Percentiles rank a stretch among this genome's conserved stretches.
phyloP scores from a whole-genome alignment of 2,888 invertebrate species.

The Diadromus collaris region DNA sequence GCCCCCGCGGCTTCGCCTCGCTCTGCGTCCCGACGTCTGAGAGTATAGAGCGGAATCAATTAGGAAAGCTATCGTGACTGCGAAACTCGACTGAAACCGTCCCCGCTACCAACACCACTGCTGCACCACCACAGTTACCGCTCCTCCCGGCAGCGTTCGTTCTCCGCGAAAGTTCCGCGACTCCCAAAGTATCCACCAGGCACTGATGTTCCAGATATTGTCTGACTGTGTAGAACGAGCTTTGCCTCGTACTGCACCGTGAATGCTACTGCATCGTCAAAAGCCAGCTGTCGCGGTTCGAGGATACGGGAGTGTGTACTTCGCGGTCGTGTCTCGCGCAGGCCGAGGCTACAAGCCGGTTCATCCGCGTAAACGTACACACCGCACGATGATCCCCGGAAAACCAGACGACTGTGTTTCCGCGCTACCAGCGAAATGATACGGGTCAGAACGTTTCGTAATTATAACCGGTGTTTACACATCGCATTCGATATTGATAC shows the following conservation, averaged over 20 bases:
- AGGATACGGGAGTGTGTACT: conserved; percentile 37
- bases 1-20: conserved; percentile 44
- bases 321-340: conserved; percentile 29
- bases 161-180: conserved; percentile 39
- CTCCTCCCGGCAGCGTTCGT: conserved; percentile 15
- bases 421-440: conserved; percentile 22
- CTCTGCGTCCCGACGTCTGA: conserved; percentile 36
- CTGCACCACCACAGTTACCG: conserved; percentile 5
- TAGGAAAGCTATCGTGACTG: conserved; percentile 63
- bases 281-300: conserved; percentile 12
- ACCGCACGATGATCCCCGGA: background rate
- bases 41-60: conserved; percentile 63
- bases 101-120: conserved; percentile 11
- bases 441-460: conserved; percentile 22
- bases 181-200: conserved; percentile 43
- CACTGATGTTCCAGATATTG: conserved; percentile 10
- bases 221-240: conserved; percentile 11
- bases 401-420: conserved; percentile 10
- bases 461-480: conserved; percentile 20
- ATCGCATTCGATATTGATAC: conserved; percentile 11
- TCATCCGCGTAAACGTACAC: conserved; percentile 6
- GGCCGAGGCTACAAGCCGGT: conserved; percentile 15
- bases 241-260: conserved; percentile 18
- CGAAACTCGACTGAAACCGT: conserved; percentile 58
- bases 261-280: conserved; percentile 42